Conservation (phyloP, 2,888 invertebrate species). For the Craniophora ligustri region DNA sequence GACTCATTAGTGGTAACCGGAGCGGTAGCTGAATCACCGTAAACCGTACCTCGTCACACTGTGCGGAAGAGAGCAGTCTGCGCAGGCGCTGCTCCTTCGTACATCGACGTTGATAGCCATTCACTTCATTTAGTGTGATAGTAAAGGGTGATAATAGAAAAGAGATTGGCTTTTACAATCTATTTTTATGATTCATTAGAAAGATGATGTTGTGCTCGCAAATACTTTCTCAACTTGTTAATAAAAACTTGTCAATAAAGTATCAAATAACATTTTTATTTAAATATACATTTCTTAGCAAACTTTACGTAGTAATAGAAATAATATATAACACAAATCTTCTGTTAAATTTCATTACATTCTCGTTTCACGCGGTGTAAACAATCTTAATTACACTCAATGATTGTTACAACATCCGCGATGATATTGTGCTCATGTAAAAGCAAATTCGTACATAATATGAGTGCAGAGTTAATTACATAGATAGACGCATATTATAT, state of each 20-base stretch:
- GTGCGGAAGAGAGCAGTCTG: constrained; percentile 28
- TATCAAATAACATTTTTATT: neutral
- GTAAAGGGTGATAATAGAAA: constrained; percentile 35
- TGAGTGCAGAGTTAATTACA: constrained; percentile 26
- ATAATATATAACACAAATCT: constrained; percentile 22
- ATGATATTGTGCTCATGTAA: constrained; percentile 22
- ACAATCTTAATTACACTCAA: constrained; percentile 23
- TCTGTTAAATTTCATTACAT: too few relatives aligned
- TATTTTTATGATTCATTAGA: constrained; percentile 26
- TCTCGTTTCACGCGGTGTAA: constrained; percentile 19
- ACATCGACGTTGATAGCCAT: constrained; percentile 16
- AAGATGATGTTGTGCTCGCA: constrained; percentile 17
- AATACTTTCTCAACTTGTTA: neutral
- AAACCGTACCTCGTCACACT: constrained; percentile 8
- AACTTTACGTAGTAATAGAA: too few relatives aligned
- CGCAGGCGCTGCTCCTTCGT: constrained; percentile 24
- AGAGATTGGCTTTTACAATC: constrained; percentile 21
- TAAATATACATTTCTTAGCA: too few relatives aligned
- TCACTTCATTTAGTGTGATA: constrained; percentile 48
- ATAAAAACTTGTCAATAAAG: neutral
- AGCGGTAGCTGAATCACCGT: constrained; percentile 39
- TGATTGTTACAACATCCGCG: constrained; percentile 42
- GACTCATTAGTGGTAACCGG: constrained; percentile 57
- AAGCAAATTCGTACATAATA: constrained; percentile 11
- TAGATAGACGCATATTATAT: neutral